Evolutionary conservation across 2,888 invertebrate genomes (phyloP), one percentile per base, ranked within the genome.

Genomic region (Melieria picta): DNA sequence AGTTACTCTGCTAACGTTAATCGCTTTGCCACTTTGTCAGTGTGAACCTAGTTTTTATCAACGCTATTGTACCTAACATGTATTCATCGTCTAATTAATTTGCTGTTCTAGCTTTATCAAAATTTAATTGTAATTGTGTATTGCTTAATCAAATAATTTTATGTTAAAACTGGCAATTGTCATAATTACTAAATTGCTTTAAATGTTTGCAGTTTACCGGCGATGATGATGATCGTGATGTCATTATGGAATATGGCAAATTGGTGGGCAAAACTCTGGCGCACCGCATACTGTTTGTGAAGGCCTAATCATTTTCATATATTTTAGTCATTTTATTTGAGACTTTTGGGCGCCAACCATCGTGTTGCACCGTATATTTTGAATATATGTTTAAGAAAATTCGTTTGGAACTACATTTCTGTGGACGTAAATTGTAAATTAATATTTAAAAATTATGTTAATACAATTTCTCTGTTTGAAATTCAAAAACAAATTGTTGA

Each of bases 221-320:
- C 48, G 75, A 77, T 5, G 72, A 72, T 30, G 75, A 68, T 57
- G 80, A 82, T 63, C 79, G 78, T 4, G 78, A 82, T 48, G 73
- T 72, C 48, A 81, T 87, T 72, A 52, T 85, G 55, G 85, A 87
- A 74, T 87, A 86, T 71, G 80, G 85, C 61, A 77, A 80, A 70
- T 76, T 87, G 52, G 86, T 86, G 42, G 87, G 87, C 7, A 85
- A 80, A 75, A 75, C 76, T 4, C 83, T 85, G 75, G 86, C 87
- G 4, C 82, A 80, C 67, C 83, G 85, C 45, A 85, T 86, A 83
- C 76, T 84, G 1, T 85, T 80, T 73, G 72, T 80, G 58, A 80
- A 80, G 66, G 73, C 76, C 47, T 79, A 75, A 76, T 63, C 55
- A 67, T 45, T 6, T 11, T 1, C 4, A 7, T 13, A 65, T 65